Evolutionary conservation across 1,140 invertebrate species (phyloP).

Genomic region (Lepidurus apus): DNA sequence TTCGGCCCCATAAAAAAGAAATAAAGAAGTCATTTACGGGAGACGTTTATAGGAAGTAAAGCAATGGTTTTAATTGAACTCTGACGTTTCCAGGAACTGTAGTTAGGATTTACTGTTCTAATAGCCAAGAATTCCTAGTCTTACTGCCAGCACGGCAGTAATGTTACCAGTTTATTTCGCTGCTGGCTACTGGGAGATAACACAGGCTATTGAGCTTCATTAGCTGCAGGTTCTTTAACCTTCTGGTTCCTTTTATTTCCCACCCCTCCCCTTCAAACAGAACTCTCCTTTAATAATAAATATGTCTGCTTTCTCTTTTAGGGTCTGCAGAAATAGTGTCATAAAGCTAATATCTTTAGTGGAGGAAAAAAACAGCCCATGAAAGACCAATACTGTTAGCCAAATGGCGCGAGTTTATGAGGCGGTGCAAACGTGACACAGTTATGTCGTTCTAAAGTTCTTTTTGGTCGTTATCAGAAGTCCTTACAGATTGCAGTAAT

Average conservation of each 20-base stretch:
- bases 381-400: not conserved
- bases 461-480: not conserved
- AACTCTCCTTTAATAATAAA: not conserved
- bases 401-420: not conserved
- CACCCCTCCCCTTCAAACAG: not conserved
- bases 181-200: conserved; percentile 9
- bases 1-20: no score
- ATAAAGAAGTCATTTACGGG: no score
- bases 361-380: not conserved
- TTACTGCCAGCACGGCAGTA: not conserved
- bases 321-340: not conserved
- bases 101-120: not conserved
- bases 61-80: no score
- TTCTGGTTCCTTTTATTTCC: not conserved
- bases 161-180: not conserved
- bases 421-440: not conserved
- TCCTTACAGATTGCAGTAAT: not conserved
- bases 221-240: not conserved
- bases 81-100: not conserved
- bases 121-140: not conserved
- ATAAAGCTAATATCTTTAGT: not conserved
- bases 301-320: not conserved
- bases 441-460: no score
- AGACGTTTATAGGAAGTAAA: no score
- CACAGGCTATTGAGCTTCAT: not conserved